A percentile compares a stretch with the other conserved stretches of the same genome.
Conservation (phyloP, 1,140 invertebrate species). For the Hestina assimilis region DNA sequence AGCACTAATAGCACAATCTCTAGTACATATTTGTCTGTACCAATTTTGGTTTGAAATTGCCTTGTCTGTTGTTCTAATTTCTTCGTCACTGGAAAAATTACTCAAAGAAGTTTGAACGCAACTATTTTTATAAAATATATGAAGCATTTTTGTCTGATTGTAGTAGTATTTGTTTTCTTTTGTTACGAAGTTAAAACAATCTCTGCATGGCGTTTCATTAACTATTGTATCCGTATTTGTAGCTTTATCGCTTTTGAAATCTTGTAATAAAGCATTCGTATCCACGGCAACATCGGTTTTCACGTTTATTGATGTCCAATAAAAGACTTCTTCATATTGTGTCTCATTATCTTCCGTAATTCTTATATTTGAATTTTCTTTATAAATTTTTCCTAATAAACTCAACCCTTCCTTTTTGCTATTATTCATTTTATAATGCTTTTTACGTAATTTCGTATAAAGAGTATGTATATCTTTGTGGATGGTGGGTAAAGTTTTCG, state of each 20-base stretch:
- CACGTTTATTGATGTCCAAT: constrained; percentile 9
- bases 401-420: constrained; percentile 37
- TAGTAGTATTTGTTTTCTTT: background rate
- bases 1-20: constrained; percentile 39
- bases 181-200: background rate
- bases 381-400: constrained; percentile 55
- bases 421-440: constrained; percentile 39
- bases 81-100: constrained; percentile 12
- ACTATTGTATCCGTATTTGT: constrained; percentile 1
- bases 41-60: constrained; percentile 39
- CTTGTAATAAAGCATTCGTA: background rate
- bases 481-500: constrained; percentile 45
- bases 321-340: constrained; percentile 20
- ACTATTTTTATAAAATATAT: background rate
- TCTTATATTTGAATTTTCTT: constrained; percentile 30
- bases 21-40: constrained; percentile 28
- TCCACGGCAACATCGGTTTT: constrained; percentile 1
- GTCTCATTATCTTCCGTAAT: constrained; percentile 27
- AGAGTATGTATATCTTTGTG: constrained; percentile 55
- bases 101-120: constrained; percentile 26
- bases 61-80: constrained; percentile 23
- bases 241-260: constrained; percentile 1
- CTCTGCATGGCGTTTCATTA: background rate
- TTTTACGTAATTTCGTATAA: constrained; percentile 47
- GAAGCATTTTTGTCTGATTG: background rate